Evolutionary conservation across 2,888 invertebrate genomes (phyloP).

Genomic region (Polydrusus pterygomalis): DNA sequence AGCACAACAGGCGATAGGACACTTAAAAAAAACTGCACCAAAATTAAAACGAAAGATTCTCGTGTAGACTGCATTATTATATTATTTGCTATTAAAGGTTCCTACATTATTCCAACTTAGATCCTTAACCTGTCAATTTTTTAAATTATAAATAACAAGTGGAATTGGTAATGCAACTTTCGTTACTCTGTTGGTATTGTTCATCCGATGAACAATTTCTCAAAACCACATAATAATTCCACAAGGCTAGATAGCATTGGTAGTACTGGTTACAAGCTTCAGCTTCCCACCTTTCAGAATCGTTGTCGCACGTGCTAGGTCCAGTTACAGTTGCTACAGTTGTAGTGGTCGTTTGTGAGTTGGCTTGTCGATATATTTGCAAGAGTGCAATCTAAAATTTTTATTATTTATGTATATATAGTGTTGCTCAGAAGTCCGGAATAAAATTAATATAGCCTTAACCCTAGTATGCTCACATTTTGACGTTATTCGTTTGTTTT

Average conservation of each 20-base stretch:
- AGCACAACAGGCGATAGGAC: too few relatives aligned
- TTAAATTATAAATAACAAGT: constrained; percentile 34
- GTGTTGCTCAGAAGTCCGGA: too few relatives aligned
- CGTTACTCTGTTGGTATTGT: constrained; percentile 23
- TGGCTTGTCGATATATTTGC: constrained; percentile 32
- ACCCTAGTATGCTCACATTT: too few relatives aligned
- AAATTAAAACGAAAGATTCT: too few relatives aligned
- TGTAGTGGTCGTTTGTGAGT: constrained; percentile 41
- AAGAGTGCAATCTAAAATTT: constrained; percentile 35
- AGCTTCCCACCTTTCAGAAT: constrained; percentile 36
- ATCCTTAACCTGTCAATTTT: too few relatives aligned
- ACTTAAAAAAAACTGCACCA: too few relatives aligned
- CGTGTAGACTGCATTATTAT: too few relatives aligned
- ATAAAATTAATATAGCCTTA: too few relatives aligned
- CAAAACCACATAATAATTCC: constrained; percentile 48
- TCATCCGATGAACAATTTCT: constrained; percentile 35
- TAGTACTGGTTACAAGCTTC: constrained; percentile 46
- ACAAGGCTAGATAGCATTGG: constrained; percentile 38
- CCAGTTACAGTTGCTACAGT: constrained; percentile 28
- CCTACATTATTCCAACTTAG: too few relatives aligned
- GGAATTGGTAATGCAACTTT: constrained; percentile 33
- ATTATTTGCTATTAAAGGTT: too few relatives aligned
- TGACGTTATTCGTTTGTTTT: too few relatives aligned
- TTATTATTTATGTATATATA: background rate
- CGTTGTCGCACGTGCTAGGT: constrained; percentile 35